Conservation (phyloP, 2,797 vertebrate genomes). For the Syngnathus acus region DNA sequence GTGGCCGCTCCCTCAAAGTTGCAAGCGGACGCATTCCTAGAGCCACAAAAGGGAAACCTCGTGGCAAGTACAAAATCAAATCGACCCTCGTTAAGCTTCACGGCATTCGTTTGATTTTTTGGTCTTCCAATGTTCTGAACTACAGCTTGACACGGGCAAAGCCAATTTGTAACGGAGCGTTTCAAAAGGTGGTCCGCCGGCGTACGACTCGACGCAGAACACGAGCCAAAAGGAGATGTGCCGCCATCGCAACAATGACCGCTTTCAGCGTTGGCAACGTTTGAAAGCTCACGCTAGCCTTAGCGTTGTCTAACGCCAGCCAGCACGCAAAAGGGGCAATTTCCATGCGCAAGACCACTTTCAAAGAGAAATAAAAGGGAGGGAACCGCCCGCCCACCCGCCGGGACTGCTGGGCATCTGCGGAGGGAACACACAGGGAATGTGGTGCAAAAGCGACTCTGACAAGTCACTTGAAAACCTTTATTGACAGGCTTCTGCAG, state of each 20-base stretch:
- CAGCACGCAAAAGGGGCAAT: not conserved
- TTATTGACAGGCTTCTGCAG: constrained; percentile 73
- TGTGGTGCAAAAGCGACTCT: constrained; percentile 61
- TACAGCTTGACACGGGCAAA: not conserved
- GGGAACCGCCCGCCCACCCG: no score
- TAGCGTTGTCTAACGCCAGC: no score
- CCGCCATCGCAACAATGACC: no score
- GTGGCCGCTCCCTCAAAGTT: constrained; percentile 30
- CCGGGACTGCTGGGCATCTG: constrained; percentile 48
- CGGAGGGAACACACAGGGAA: constrained; percentile 70
- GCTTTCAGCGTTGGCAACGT: no score
- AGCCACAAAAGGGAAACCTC: not conserved
- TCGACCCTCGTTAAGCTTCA: no score
- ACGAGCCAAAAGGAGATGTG: not conserved
- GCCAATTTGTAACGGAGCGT: not conserved
- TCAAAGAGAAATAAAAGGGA: not conserved
- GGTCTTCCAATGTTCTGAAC: no score
- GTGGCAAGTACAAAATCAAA: no score
- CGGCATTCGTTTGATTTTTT: no score
- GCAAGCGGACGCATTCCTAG: not conserved
- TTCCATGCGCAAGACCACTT: not conserved
- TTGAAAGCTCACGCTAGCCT: no score
- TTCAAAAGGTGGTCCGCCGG: not conserved
- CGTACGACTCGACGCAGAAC: not conserved
- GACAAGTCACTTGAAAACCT: constrained; percentile 64